Evolutionary conservation across 2,797 vertebrate species (phyloP).

Genomic region (Coluber constrictor): DNA sequence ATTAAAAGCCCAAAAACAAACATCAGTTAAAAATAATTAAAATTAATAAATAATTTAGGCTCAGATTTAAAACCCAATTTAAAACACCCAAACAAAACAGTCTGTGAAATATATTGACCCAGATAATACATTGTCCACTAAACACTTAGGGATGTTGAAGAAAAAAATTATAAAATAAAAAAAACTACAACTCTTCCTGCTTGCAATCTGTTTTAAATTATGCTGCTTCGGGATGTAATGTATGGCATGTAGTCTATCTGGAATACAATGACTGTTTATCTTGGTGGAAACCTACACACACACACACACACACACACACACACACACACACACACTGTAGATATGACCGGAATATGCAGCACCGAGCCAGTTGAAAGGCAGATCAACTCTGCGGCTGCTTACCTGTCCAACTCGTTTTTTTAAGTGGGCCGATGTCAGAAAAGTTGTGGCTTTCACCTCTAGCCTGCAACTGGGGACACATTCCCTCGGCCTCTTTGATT

Average conservation of each 20-base stretch:
- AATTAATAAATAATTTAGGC: too few species aligned
- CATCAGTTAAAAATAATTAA: too few species aligned
- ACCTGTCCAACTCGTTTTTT: neutral
- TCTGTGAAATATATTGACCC: too few species aligned
- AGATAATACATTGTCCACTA: too few species aligned
- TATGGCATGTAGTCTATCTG: neutral
- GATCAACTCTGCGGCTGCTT: conserved; percentile 15
- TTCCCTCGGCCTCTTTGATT: neutral
- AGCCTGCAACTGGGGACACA: neutral
- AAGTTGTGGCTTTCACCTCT: neutral
- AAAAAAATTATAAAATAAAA: too few species aligned
- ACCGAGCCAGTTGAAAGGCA: conserved; percentile 23
- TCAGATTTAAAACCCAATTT: too few species aligned
- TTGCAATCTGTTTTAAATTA: neutral
- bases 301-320: too few species aligned
- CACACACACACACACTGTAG: neutral
- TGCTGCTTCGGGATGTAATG: neutral
- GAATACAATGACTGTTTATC: neutral
- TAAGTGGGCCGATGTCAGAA: neutral
- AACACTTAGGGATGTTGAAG: too few species aligned
- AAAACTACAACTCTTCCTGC: too few species aligned
- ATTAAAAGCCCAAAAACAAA: too few species aligned
- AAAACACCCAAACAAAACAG: too few species aligned
- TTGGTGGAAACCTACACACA: neutral
- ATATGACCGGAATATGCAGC: neutral